Evolutionary conservation across 2,888 invertebrate genomes (phyloP).

Genomic region (Colostygia pectinataria): DNA sequence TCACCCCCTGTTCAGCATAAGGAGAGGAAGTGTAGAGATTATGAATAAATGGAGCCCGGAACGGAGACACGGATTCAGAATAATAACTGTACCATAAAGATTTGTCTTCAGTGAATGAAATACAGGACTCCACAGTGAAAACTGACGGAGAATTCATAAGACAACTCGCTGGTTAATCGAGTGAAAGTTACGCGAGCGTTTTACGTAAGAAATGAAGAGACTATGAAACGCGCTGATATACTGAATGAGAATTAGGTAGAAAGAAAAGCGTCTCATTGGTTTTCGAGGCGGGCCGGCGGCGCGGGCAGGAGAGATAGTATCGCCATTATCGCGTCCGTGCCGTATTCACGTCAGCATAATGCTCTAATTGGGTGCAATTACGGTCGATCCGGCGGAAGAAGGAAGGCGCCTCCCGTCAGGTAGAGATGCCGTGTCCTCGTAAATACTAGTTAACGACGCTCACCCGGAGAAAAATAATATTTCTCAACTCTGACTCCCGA

Average conservation of each 20-base stretch:
- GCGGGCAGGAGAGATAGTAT: slow-evolving; percentile 69
- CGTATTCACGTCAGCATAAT: slow-evolving; percentile 82
- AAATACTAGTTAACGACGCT: slow-evolving; percentile 79
- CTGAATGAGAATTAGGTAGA: slow-evolving; percentile 70
- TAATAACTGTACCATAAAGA: slow-evolving; percentile 55
- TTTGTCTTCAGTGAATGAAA: slow-evolving; percentile 52
- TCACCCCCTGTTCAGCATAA: slow-evolving; percentile 27
- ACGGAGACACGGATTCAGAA: slow-evolving; percentile 46
- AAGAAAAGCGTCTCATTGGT: slow-evolving; percentile 65
- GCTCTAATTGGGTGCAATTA: slow-evolving; percentile 82
- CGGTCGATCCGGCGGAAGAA: slow-evolving; percentile 71
- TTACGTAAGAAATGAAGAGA: slow-evolving; percentile 70
- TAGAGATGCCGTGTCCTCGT: slow-evolving; percentile 75
- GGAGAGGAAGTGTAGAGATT: slow-evolving; percentile 43
- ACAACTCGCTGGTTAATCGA: slow-evolving; percentile 65
- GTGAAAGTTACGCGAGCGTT: slow-evolving; percentile 73
- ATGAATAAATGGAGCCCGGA: slow-evolving; percentile 45
- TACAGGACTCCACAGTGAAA: slow-evolving; percentile 50
- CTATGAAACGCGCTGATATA: slow-evolving; percentile 62
- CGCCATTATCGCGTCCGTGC: slow-evolving; percentile 76
- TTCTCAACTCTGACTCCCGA: slow-evolving; percentile 67
- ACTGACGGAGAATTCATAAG: slow-evolving; percentile 61
- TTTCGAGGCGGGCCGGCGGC: slow-evolving; percentile 40
- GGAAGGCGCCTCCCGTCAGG: slow-evolving; percentile 74
- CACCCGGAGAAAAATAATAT: slow-evolving; percentile 76